These are phyloP conservation scores for Sinonovacula constricta DNA, from an alignment of 1,140 invertebrate species.

Conservation along the genomic window DNA sequence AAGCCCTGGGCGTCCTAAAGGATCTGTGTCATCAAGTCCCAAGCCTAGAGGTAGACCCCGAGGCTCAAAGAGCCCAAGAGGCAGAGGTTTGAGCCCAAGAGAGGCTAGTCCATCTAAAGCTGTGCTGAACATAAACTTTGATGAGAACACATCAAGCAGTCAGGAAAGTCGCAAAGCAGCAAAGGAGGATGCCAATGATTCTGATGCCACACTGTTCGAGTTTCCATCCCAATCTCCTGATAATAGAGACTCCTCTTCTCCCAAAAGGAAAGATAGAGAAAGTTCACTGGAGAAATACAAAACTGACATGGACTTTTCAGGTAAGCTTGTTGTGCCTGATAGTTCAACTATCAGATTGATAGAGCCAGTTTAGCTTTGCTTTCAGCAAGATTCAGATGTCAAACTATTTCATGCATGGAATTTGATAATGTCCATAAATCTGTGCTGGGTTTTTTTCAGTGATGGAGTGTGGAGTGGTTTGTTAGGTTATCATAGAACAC, in stretches of 20 bases:
- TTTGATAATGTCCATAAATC: no score
- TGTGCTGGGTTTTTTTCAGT: no score
- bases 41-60: slow-evolving; percentile 22
- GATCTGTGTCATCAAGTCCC: slow-evolving; percentile 23
- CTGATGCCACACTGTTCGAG: slow-evolving; percentile 36
- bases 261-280: background rate
- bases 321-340: no score
- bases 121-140: slow-evolving; percentile 20
- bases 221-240: slow-evolving; percentile 22
- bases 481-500: no score
- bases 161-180: slow-evolving; percentile 25
- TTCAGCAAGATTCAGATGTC: no score
- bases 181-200: slow-evolving; percentile 35
- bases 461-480: no score
- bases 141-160: slow-evolving; percentile 35
- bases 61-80: slow-evolving; percentile 19
- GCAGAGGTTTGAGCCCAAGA: slow-evolving; percentile 33
- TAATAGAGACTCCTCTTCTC: no score
- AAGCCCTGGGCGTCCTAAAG: slow-evolving; percentile 43
- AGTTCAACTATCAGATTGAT: no score
- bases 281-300: background rate
- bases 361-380: no score
- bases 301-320: no score
- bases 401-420: no score
- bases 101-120: slow-evolving; percentile 15